phyloP scores from a whole-genome alignment of 1,140 invertebrate genomes.

The Drosophila eugracilis region DNA sequence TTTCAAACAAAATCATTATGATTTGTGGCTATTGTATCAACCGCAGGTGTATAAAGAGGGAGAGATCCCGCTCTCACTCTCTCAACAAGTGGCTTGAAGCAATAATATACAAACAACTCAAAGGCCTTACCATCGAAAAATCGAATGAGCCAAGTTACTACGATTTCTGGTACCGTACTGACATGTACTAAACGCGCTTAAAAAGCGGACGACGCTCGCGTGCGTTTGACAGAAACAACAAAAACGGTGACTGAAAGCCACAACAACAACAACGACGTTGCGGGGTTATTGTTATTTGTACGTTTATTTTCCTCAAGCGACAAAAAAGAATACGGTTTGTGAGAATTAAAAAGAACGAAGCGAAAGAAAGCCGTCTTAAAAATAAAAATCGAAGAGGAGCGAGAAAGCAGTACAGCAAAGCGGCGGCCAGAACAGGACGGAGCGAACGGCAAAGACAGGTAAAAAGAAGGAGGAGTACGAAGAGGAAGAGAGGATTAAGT shows the following conservation, averaged over 20 bases:
- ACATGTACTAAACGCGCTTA: constrained; percentile 60
- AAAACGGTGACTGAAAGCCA: constrained; percentile 37
- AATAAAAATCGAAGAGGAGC: constrained; percentile 44
- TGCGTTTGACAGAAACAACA: constrained; percentile 53
- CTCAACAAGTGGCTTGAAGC: constrained; percentile 32
- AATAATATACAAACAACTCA: not conserved
- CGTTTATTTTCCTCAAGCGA: constrained; percentile 41
- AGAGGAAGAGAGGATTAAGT: constrained; percentile 27
- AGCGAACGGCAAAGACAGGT: constrained; percentile 50
- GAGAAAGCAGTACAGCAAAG: constrained; percentile 23
- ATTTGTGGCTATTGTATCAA: not conserved
- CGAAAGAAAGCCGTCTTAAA: constrained; percentile 56
- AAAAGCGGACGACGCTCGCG: constrained; percentile 69
- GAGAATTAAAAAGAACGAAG: constrained; percentile 58
- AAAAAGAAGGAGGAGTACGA: constrained; percentile 36
- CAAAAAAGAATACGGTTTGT: constrained; percentile 45
- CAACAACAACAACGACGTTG: constrained; percentile 26
- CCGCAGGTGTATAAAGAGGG: not conserved
- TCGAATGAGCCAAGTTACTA: constrained; percentile 54
- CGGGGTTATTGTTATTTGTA: constrained; percentile 55
- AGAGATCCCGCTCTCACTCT: constrained; percentile 3
- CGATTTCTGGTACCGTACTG: constrained; percentile 55
- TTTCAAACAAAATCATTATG: too few species aligned
- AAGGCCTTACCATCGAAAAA: not conserved
- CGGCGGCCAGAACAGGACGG: constrained; percentile 39